Evolutionary conservation across 2,113 vertebrate genomes (phyloP).

Genomic region (Pipa parva): DNA sequence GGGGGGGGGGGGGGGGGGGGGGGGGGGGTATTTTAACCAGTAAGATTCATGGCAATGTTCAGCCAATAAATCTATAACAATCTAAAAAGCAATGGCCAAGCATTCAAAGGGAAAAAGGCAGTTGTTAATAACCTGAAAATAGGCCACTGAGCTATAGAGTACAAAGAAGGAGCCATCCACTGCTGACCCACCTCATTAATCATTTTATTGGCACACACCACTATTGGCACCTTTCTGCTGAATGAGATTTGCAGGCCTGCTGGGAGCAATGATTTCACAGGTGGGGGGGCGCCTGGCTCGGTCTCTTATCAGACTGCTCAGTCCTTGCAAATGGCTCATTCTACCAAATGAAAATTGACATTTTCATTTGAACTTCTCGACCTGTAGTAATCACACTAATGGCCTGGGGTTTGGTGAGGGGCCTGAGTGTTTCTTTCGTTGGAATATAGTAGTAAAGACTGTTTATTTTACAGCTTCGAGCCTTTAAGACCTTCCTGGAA

Average conservation of each 20-base stretch:
- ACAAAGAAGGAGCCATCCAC: conserved; percentile 47
- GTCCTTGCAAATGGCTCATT: conserved; percentile 51
- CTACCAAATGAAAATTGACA: conserved; percentile 62
- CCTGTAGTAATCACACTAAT: conserved; percentile 61
- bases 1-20: too few relatives aligned
- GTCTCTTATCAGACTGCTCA: conserved; percentile 43
- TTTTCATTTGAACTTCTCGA: conserved; percentile 59
- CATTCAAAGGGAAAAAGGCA: conserved; percentile 39
- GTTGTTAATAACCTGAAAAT: conserved; percentile 55
- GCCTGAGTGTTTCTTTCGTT: conserved; percentile 10
- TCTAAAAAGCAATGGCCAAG: conserved; percentile 43
- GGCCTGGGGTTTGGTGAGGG: conserved; percentile 46
- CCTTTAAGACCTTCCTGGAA: conserved; percentile 46
- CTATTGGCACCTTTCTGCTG: conserved; percentile 58
- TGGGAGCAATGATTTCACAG: conserved; percentile 56
- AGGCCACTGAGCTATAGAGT: conserved; percentile 50
- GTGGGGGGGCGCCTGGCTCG: conserved; percentile 16
- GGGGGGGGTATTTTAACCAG: conserved; percentile 40
- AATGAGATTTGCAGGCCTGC: conserved; percentile 52
- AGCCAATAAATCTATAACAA: conserved; percentile 59
- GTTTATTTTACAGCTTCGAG: conserved; percentile 48
- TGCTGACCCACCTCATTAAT: conserved; percentile 60
- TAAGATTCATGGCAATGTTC: conserved; percentile 49
- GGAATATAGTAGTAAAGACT: conserved; percentile 37
- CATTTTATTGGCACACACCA: conserved; percentile 52